These are phyloP conservation scores for Phrynocephalus guinanensis DNA, from an alignment of 2,797 vertebrate genomes.

Conservation along the genomic window DNA sequence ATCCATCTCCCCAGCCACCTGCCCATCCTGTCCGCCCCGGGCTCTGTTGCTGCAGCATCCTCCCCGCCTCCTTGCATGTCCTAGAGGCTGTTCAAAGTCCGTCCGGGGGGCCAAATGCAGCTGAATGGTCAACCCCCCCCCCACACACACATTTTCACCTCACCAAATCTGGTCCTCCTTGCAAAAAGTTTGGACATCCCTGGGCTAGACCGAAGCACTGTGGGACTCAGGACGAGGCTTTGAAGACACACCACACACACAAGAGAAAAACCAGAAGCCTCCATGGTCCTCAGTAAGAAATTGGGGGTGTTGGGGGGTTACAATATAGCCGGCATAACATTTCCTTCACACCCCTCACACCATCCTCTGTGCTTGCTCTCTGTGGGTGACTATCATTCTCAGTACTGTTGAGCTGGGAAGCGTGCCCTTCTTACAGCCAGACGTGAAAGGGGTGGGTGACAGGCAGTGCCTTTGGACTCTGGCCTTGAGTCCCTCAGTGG, in stretches of 20 bases:
- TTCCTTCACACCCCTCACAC: not conserved
- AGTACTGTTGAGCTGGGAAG: not conserved
- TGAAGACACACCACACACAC: not conserved
- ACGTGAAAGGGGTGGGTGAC: constrained; percentile 32
- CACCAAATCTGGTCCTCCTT: no score
- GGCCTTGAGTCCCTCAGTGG: constrained; percentile 61
- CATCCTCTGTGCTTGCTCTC: not conserved
- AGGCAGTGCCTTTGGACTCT: constrained; percentile 62
- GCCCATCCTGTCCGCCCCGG: no score
- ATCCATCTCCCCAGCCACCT: no score
- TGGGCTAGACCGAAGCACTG: not conserved
- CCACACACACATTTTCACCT: no score
- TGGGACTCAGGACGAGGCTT: not conserved
- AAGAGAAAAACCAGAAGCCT: not conserved
- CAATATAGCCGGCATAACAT: not conserved
- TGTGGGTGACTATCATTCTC: not conserved
- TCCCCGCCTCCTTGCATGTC: no score
- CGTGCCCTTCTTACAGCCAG: not conserved
- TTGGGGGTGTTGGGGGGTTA: not conserved
- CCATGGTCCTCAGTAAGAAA: not conserved
- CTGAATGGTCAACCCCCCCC: no score
- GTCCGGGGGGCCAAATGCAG: no score
- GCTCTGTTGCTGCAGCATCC: no score
- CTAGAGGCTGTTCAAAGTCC: no score
- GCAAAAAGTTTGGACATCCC: no score